Percentiles rank a stretch among this genome's conserved stretches.
Conservation (phyloP, 2,113 vertebrate genomes). For the Muntiacus muntjak region DNA sequence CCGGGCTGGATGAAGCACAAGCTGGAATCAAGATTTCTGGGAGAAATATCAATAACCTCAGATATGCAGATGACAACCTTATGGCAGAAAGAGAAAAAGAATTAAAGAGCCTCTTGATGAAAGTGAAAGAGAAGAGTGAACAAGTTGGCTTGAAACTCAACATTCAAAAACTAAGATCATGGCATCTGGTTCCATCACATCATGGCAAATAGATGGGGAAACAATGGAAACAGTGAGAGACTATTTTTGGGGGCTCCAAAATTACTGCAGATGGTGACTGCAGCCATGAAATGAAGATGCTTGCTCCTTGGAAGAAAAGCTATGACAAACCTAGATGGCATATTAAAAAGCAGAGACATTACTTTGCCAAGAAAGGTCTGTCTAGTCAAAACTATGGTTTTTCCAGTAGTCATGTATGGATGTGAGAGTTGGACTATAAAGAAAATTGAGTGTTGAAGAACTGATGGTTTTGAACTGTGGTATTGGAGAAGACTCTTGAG, state of each 20-base stretch:
- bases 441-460: not conserved
- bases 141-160: not conserved
- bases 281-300: not conserved
- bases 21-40: rapidly evolving
- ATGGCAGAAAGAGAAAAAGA: not conserved
- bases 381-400: not conserved
- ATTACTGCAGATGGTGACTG: not conserved
- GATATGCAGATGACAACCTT: not conserved
- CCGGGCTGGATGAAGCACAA: not conserved
- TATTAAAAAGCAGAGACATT: not conserved
- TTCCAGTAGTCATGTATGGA: not conserved
- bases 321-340: not conserved
- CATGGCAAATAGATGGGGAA: not conserved
- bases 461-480: not conserved
- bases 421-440: not conserved
- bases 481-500: not conserved
- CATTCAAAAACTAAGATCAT: not conserved
- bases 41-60: not conserved
- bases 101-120: not conserved
- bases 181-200: not conserved
- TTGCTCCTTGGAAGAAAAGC: not conserved
- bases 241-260: not conserved
- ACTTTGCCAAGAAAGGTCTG: not conserved
- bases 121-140: not conserved
- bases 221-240: not conserved